Evolutionary conservation across 2,888 invertebrate genomes (phyloP).

Genomic region (Paralinhomoeus sp.): DNA sequence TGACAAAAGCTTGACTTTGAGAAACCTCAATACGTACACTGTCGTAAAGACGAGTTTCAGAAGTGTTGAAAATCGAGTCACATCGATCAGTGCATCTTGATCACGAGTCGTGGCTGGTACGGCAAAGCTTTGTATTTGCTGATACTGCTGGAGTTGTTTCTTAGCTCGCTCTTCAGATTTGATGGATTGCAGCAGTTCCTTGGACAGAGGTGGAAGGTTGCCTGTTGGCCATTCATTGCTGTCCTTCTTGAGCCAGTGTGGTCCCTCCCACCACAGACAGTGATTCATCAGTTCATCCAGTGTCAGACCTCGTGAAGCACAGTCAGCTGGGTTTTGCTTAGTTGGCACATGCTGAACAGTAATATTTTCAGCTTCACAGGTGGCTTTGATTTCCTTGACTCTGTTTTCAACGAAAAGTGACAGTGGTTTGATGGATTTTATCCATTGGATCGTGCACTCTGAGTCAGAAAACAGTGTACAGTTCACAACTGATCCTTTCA

Average conservation of each 20-base stretch:
- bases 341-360: neutral
- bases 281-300: no score
- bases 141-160: no score
- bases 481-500: neutral
- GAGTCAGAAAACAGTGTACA: slow-evolving; percentile 1
- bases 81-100: no score
- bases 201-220: neutral
- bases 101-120: no score
- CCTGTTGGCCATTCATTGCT: neutral
- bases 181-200: no score
- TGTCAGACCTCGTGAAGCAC: neutral
- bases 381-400: neutral
- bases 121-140: no score
- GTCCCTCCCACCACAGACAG: no score
- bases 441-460: neutral
- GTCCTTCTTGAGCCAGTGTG: neutral
- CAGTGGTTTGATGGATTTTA: neutral
- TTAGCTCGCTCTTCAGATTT: no score
- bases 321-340: neutral
- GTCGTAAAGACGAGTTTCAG: no score
- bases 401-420: neutral
- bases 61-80: no score
- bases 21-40: no score
- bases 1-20: no score
- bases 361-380: neutral